Base-by-base conservation (phyloP, 2,797 vertebrate genomes). In the Tragelaphus oryx region DNA sequence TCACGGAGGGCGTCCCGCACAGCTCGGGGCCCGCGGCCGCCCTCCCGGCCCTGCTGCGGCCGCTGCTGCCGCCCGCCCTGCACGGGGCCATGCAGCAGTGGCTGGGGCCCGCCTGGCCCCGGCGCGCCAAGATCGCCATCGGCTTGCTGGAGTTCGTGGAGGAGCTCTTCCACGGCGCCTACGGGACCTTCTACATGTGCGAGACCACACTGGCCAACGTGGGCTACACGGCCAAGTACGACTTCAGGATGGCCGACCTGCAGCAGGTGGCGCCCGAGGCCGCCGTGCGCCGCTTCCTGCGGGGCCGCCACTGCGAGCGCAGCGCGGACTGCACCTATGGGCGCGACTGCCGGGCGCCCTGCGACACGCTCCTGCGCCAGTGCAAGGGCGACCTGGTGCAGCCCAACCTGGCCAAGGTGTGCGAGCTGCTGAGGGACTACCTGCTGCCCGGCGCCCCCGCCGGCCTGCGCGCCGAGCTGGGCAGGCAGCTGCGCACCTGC, bases 131-230 rank as follows among this genome's bases (percentile, higher is more conserved):
- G 94, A 99, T 99, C 1, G 98, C 99, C 98, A 99, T 99, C 0
- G 99, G 99, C 55, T 98, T 99, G n/a, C 98, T 99, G 98, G 99
- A 99, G 97, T 99, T 99, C 0, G 99, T 99, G 97, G 99, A 99
- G 93, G 99, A 99, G 96, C 99, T 99, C 16, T 99, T 99, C 98
- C 99, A 99, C 0, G 99, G 99, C 0, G 98, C 99, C 52, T 99
- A 99, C 0, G 99, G 99, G 14, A 99, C 98, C 95, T 99, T 99
- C 98, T 99, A 99, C 74, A 99, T 99, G 98, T 99, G 99, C 0
- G 99, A 99, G 57, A 98, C 99, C 17, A 98, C 99, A 87, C 98
- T 99, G 22, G 98, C 98, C 50, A 99, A 99, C 3, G 98, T 99
- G 94, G 99, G 99, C 97, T 99, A 99, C 99, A 99, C 99, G 0